phyloP scores from a whole-genome alignment of 30 jellyfish, hydroid and myxozoan genomes.

The Aurelia sp. region DNA sequence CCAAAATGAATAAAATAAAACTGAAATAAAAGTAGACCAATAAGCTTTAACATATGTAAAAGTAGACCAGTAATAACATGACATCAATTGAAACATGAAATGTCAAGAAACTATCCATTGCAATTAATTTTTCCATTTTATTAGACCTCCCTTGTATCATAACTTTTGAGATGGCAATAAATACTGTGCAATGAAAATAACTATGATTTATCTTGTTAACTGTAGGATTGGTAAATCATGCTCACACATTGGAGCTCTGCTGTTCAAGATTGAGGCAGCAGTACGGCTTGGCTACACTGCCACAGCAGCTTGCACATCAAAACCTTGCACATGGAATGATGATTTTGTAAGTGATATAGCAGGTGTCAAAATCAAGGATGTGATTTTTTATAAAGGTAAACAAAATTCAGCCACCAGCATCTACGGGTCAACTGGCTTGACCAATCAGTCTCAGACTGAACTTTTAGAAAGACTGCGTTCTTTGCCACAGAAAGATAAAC shows the following conservation, averaged over 20 bases:
- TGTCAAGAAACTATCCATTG: too few species aligned
- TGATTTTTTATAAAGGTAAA: conserved; percentile 5
- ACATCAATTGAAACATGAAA: too few species aligned
- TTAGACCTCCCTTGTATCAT: too few species aligned
- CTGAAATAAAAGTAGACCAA: too few species aligned
- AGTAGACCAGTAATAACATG: too few species aligned
- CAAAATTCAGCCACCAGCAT: not conserved
- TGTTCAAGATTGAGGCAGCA: conserved; percentile 68
- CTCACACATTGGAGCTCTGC: conserved; percentile 74
- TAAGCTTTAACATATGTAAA: too few species aligned
- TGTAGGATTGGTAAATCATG: conserved; percentile 76
- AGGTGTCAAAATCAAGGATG: conserved; percentile 16
- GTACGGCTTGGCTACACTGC: conserved; percentile 54
- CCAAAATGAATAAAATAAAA: too few species aligned
- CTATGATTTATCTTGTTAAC: not conserved
- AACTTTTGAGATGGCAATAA: too few species aligned
- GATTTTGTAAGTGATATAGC: not conserved
- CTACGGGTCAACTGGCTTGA: not conserved
- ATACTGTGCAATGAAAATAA: too few species aligned
- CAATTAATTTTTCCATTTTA: too few species aligned
- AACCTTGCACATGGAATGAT: conserved; percentile 46
- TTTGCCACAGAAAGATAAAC: conserved; percentile 17
- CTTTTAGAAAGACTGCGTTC: not conserved
- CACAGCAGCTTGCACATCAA: conserved; percentile 33
- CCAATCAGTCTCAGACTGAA: not conserved